Base-by-base conservation (phyloP, 2,797 vertebrate genomes). In the Enteromius unitaeniatus region DNA sequence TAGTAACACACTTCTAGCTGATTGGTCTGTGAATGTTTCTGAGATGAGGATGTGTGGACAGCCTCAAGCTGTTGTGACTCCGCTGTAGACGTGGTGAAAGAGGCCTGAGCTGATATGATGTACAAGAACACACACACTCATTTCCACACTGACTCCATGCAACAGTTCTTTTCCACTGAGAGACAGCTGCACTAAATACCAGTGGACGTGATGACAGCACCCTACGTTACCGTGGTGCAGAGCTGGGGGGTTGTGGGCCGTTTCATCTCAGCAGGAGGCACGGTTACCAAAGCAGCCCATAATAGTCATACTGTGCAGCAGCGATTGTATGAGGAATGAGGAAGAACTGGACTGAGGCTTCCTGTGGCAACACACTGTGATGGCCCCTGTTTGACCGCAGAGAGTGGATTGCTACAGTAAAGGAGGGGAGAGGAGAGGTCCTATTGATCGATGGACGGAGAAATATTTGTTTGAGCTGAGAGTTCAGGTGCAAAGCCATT, bases 381-480 rank as follows among this genome's bases (percentile, higher is more conserved):
- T 93, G 92, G 93, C 93, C 93, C 92, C 91, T 87, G 79, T 93
- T 92, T 94, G 94, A 94, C 93, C 92, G 90, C 90, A 91, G 89
- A 93, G 89, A 92, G 92, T 91, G 92, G 85, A 85, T 58, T 2
- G 45, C 53, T 51, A 72, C 87, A 84, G 88, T 79, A 85, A 78
- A 84, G 67, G 82, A 23, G 47, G 23, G 79, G 69, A 5, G 37
- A 34, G 70, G 26, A 65, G 68, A 23, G 19, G 23, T 13, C 19
- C 13, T 51, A 68, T 26, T 40, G 75, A 74, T 77, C 40, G n/a
- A 47, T 37, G 45, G 28, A 15, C 15, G 45, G 37, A 72, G 70
- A 77, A 64, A 80, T 77, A 58, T 75, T 26, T 28, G 53, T 72
- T 17, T 23, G 68, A 34, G 79, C 40, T 11, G 19, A 73, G 68